Evolutionary conservation across 2,113 vertebrate species (phyloP).

Genomic region (Pseudopodoces humilis): DNA sequence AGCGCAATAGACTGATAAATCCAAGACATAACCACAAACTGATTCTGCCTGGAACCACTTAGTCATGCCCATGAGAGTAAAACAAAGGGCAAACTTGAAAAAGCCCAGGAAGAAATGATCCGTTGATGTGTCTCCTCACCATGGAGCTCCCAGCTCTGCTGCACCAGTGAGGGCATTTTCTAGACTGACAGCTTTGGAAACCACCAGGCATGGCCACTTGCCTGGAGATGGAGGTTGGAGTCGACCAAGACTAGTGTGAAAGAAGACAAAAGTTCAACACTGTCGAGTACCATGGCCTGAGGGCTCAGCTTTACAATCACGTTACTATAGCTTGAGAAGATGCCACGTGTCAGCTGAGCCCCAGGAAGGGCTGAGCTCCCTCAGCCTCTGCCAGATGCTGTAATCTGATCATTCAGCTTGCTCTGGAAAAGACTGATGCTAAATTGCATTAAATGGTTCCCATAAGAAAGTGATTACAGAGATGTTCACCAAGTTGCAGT

Average conservation of each 20-base stretch:
- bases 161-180: neutral
- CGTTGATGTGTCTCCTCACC: neutral
- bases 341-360: constrained; percentile 32
- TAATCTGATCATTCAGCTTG: neutral
- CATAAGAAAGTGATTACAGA: neutral
- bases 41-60: constrained; percentile 42
- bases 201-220: neutral
- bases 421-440: neutral
- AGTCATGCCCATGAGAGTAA: neutral
- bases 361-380: neutral
- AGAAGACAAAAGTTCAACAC: neutral
- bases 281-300: accelerated
- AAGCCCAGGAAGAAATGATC: neutral
- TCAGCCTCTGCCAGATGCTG: constrained; percentile 18
- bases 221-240: neutral
- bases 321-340: neutral
- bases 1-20: constrained; percentile 1
- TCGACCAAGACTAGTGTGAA: neutral
- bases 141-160: neutral
- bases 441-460: constrained; percentile 10
- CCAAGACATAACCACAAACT: constrained; percentile 9
- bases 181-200: neutral
- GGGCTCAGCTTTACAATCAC: neutral
- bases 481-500: neutral
- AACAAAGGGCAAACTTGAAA: constrained; percentile 21